These are phyloP conservation scores for Scaptomyza flava DNA, from an alignment of 2,888 invertebrate species.

Conservation along the genomic window DNA sequence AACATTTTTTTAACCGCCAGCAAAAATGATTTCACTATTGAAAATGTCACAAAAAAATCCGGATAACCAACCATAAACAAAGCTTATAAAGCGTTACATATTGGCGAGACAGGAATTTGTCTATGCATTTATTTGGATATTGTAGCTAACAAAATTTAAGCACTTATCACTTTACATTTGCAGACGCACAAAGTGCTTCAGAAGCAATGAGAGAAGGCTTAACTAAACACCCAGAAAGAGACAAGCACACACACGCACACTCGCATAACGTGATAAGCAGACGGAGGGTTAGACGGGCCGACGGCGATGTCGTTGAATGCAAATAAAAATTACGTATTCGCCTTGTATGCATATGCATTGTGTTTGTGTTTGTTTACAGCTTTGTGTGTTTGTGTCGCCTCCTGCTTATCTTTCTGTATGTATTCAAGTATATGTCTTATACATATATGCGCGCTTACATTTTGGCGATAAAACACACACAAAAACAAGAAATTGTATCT, in stretches of 20 bases:
- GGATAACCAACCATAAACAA: no score
- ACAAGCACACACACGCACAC: not conserved
- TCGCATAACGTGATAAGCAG: slow-evolving; percentile 67
- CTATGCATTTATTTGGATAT: no score
- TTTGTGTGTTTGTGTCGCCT: slow-evolving; percentile 26
- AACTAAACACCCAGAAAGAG: slow-evolving; percentile 13
- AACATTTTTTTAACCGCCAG: not conserved
- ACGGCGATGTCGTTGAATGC: slow-evolving; percentile 45
- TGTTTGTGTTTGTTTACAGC: slow-evolving; percentile 7
- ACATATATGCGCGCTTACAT: slow-evolving; percentile 47
- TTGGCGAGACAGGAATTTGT: no score
- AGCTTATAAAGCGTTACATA: no score
- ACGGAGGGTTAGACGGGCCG: slow-evolving; percentile 45
- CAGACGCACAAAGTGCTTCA: slow-evolving; percentile 20
- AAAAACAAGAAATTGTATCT: slow-evolving; percentile 62
- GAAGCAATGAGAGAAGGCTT: slow-evolving; percentile 10
- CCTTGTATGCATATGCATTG: slow-evolving; percentile 35
- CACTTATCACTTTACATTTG: slow-evolving; percentile 16
- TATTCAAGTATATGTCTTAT: not conserved
- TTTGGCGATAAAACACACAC: slow-evolving; percentile 63
- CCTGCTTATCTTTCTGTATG: slow-evolving; percentile 19
- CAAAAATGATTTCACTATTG: not conserved
- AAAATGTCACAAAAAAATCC: no score
- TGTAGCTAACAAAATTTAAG: no score
- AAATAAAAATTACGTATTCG: slow-evolving; percentile 77